These are phyloP conservation scores for Cnemophilus loriae DNA, from an alignment of 2,113 vertebrate species.

Conservation along the genomic window DNA sequence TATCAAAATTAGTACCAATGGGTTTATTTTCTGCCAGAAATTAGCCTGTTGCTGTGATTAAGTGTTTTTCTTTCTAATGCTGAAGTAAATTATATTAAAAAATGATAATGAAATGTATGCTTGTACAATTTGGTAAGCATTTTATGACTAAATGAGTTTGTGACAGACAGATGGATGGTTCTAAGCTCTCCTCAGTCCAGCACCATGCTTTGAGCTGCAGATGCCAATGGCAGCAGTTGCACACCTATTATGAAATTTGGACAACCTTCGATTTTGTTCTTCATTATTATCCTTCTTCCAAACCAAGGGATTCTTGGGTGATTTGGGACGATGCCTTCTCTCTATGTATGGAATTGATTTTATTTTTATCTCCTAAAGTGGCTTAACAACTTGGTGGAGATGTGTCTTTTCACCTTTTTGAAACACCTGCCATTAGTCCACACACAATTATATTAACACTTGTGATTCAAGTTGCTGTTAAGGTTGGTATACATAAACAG, in stretches of 20 bases:
- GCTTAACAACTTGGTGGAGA: background rate
- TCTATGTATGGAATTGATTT: background rate
- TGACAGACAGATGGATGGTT: background rate
- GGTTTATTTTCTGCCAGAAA: background rate
- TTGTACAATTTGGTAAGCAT: background rate
- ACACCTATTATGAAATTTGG: background rate
- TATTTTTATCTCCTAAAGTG: background rate
- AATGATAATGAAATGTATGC: background rate
- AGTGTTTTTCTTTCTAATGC: background rate
- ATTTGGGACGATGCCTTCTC: background rate
- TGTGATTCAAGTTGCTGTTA: background rate
- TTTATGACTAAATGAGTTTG: background rate
- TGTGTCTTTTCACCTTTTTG: background rate
- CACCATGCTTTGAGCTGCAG: background rate
- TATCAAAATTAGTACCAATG: background rate
- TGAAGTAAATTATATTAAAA: background rate
- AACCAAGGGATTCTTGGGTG: background rate
- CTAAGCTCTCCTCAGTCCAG: background rate
- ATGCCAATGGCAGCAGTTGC: background rate
- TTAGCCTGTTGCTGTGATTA: background rate
- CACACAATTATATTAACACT: background rate
- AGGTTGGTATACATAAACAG: background rate
- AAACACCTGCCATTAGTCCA: background rate
- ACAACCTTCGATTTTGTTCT: background rate
- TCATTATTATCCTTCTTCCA: background rate